A percentile compares a stretch with the other conserved stretches of the same genome.
Conservation (phyloP, 2,797 vertebrate genomes). For the Cirrhinus molitorella region DNA sequence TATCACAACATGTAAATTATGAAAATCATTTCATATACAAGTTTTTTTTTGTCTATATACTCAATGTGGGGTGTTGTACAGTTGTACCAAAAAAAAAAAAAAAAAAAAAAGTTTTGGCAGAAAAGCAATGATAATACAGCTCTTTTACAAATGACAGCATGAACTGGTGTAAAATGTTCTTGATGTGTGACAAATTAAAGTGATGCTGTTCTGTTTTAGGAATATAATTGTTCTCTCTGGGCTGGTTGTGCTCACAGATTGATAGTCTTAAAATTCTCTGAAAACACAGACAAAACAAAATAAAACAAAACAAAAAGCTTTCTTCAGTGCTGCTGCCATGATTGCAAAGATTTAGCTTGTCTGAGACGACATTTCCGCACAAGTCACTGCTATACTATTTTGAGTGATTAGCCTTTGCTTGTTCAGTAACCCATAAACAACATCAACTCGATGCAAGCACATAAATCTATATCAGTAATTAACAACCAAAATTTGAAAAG, state of each 20-base stretch:
- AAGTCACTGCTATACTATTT: neutral
- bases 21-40: constrained; percentile 41
- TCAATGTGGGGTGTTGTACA: constrained; percentile 10
- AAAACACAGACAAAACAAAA: neutral
- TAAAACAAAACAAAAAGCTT: neutral
- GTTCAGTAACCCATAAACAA: neutral
- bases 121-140: constrained; percentile 30
- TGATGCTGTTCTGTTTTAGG: neutral
- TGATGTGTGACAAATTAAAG: neutral
- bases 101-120: neutral
- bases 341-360: neutral
- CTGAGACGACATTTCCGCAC: neutral
- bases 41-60: constrained; percentile 36
- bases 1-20: constrained; percentile 53
- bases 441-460: neutral
- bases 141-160: constrained; percentile 9
- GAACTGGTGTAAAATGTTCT: neutral
- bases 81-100: neutral
- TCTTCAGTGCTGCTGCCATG: neutral
- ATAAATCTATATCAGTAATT: neutral
- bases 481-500: neutral
- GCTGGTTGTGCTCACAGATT: constrained; percentile 40
- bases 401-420: neutral
- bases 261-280: constrained; percentile 1
- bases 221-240: constrained; percentile 5